Conservation (phyloP, 2,797 vertebrate species). For the Falco biarmicus region DNA sequence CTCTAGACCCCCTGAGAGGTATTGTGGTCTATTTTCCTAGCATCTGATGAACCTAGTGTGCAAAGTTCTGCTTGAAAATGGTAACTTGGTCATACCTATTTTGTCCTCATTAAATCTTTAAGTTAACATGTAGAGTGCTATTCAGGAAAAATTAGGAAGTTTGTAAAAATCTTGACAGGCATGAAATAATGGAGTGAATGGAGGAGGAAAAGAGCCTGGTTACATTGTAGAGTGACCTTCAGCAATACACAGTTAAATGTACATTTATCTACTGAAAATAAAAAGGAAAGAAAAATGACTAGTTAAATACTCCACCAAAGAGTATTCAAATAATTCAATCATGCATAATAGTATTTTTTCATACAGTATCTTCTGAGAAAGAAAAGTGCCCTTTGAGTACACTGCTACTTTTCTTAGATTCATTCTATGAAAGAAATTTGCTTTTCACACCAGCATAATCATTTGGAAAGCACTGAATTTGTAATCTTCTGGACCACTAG, state of each 20-base stretch:
- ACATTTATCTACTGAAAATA: background rate
- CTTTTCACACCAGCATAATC: background rate
- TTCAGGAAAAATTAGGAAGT: background rate
- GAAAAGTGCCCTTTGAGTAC: background rate
- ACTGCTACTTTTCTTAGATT: background rate
- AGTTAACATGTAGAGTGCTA: background rate
- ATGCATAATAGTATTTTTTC: background rate
- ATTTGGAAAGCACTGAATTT: background rate
- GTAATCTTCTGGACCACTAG: background rate
- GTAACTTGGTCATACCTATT: background rate
- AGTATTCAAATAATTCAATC: background rate
- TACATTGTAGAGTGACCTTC: background rate
- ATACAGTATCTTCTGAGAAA: background rate
- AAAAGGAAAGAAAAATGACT: background rate
- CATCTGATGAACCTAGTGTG: background rate
- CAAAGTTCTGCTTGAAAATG: background rate
- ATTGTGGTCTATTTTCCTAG: background rate
- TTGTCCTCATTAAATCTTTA: background rate
- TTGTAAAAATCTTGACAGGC: background rate
- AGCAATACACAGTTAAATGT: background rate
- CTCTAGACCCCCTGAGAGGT: background rate
- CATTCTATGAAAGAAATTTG: background rate
- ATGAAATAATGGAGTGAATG: background rate
- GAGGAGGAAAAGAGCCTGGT: background rate
- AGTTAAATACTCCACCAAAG: background rate